A percentile compares a stretch with the other conserved stretches of the same genome.
phyloP scores from a whole-genome alignment of 2,113 vertebrate species.

The Corythornis vintsioides region DNA sequence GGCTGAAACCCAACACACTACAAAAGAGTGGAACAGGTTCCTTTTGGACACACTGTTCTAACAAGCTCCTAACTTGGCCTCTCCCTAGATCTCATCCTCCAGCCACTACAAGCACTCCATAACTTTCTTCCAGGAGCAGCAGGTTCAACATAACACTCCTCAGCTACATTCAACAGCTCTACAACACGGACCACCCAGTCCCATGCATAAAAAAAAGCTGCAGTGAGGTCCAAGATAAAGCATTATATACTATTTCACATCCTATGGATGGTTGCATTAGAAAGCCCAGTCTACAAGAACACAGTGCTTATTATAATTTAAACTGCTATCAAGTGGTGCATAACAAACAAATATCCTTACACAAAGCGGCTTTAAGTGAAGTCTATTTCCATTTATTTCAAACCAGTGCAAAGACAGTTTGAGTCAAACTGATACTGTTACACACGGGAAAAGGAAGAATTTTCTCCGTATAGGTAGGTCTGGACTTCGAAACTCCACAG shows the following conservation, averaged over 20 bases:
- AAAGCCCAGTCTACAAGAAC: neutral
- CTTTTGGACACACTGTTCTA: neutral
- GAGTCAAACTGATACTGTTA: neutral
- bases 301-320: neutral
- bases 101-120: neutral
- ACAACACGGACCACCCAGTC: neutral
- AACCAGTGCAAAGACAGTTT: neutral
- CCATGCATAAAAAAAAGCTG: neutral
- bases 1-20: neutral
- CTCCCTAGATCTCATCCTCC: neutral
- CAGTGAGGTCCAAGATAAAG: neutral
- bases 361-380: neutral
- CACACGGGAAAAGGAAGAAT: neutral
- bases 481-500: fast-evolving
- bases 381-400: neutral
- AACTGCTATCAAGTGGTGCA: neutral
- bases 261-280: neutral
- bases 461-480: neutral
- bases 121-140: neutral
- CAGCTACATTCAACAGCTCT: neutral
- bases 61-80: neutral
- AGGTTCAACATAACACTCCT: fast-evolving
- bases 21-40: neutral
- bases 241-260: neutral
- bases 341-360: neutral